Evolutionary conservation across 2,888 invertebrate genomes (phyloP).

Genomic region (Phymatocera aterrima): DNA sequence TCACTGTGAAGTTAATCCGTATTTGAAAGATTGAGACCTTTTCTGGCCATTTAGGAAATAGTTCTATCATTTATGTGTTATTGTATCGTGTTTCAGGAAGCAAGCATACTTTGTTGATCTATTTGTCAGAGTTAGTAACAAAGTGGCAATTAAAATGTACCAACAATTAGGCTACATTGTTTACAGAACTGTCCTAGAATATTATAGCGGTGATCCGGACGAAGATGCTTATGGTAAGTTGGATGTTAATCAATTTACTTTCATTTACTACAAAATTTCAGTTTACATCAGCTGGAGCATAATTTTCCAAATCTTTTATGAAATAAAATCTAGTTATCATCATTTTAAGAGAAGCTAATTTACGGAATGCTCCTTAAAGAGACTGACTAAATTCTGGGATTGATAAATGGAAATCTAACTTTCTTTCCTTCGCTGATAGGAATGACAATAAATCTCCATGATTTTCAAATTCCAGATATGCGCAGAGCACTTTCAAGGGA

Average conservation of each 20-base stretch:
- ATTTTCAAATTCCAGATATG: conserved; percentile 87
- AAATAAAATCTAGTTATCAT: too few relatives aligned
- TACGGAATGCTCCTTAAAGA: too few relatives aligned
- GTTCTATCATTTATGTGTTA: neutral
- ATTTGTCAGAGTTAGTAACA: conserved; percentile 98
- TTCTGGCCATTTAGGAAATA: neutral
- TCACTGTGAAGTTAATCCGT: too few relatives aligned
- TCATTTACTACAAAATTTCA: conserved; percentile 36
- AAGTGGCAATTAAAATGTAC: conserved; percentile 98
- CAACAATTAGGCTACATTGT: conserved; percentile 96
- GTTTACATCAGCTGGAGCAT: conserved; percentile 32
- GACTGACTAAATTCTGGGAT: too few relatives aligned
- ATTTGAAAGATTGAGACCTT: neutral
- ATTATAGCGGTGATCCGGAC: conserved; percentile 98
- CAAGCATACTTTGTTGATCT: conserved; percentile 98
- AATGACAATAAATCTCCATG: neutral
- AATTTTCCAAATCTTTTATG: too few relatives aligned
- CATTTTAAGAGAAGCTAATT: neutral
- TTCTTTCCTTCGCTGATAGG: neutral
- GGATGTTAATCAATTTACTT: conserved; percentile 42
- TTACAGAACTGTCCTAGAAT: conserved; percentile 96
- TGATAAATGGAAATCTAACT: too few relatives aligned
- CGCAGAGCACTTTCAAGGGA: conserved; percentile 97
- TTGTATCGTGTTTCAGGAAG: conserved; percentile 82
- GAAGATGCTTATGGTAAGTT: conserved; percentile 97